phyloP scores from a whole-genome alignment of 2,797 vertebrate genomes.

The Eulemur mongoz region DNA sequence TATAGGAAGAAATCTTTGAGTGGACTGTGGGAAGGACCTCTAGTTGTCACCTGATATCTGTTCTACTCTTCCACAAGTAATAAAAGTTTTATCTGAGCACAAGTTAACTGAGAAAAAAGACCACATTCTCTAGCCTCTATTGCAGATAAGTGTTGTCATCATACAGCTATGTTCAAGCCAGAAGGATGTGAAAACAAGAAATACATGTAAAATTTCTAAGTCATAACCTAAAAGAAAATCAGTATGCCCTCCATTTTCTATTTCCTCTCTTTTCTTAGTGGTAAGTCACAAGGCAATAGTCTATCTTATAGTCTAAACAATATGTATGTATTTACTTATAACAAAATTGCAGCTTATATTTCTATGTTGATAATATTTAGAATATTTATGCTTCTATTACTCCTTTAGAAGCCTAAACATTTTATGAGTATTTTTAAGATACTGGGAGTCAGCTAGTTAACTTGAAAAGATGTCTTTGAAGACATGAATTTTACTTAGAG shows the following conservation, averaged over 20 bases:
- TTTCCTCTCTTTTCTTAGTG: not conserved
- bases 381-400: not conserved
- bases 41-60: not conserved
- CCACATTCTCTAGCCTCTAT: not conserved
- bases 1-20: not conserved
- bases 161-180: not conserved
- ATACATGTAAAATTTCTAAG: not conserved
- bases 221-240: not conserved
- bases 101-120: not conserved
- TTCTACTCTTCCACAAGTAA: not conserved
- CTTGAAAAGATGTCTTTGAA: constrained; percentile 2
- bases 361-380: not conserved
- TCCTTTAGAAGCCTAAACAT: not conserved
- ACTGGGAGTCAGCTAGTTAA: not conserved
- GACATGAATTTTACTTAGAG: not conserved
- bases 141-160: not conserved
- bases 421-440: not conserved
- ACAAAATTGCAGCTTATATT: not conserved
- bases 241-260: not conserved
- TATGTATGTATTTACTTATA: not conserved
- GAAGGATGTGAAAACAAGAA: not conserved
- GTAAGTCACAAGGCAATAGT: not conserved
- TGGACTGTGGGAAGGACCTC: not conserved
- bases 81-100: not conserved
- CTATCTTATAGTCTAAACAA: not conserved